Conservation (phyloP, 2,797 vertebrate genomes). For the Vipera ursinii region DNA sequence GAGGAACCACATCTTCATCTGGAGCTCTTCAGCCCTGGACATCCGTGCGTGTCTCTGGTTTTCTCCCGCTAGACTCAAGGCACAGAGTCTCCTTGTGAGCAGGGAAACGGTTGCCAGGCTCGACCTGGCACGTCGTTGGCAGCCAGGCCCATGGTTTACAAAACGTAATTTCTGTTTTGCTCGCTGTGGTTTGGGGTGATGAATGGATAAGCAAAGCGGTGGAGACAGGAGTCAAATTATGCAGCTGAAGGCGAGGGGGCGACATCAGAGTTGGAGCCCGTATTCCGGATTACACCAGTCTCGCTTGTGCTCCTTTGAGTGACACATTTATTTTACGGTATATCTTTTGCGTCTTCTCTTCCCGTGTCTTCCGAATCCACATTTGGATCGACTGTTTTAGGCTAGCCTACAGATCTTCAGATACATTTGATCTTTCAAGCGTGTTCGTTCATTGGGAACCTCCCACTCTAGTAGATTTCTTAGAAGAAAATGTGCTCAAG, state of each 20-base stretch:
- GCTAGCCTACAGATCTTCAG: background rate
- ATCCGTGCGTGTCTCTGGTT: background rate
- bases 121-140: background rate
- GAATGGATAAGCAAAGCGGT: background rate
- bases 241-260: background rate
- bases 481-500: background rate
- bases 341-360: background rate
- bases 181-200: background rate
- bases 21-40: background rate
- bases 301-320: background rate
- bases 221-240: background rate
- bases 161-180: background rate
- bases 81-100: background rate
- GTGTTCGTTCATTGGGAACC: background rate
- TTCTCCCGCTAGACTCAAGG: background rate
- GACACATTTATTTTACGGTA: no score
- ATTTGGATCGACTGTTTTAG: background rate
- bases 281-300: background rate
- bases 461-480: background rate
- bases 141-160: background rate
- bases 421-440: background rate
- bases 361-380: background rate
- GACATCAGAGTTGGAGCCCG: background rate
- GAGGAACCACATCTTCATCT: conserved; percentile 1
- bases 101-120: background rate